Evolutionary conservation across 2,113 vertebrate species (phyloP), one percentile per base, ranked within the genome.

Genomic region (Cryptotis parvus): DNA sequence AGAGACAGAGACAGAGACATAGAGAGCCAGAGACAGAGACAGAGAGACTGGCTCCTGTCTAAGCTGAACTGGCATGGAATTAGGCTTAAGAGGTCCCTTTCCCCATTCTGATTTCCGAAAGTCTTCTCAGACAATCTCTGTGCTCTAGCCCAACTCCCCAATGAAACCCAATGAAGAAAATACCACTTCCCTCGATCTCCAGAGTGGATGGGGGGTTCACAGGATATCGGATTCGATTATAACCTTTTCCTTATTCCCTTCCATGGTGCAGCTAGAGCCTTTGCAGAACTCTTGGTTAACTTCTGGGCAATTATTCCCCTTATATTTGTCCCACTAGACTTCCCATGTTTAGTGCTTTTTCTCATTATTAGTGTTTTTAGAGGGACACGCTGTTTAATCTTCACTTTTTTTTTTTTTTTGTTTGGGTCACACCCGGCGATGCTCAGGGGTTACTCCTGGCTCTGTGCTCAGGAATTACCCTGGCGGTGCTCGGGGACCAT

Each of bases 221-320:
- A 37, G 2, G 4, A 11, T 72, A 14, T 0, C 33, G 75, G 63
- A 84, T 84, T 63, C 85, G 10, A 70, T 65, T 73, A 66, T 10
- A 79, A 45, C 3, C 29, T 73, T 68, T 87, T 92, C 6, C 37
- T 39, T 72, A 66, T 89, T 91, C 41, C 45, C 69, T 65, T 69
- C 33, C 52, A 1, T 4, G 9, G 20, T 35, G 49, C 29, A 35
- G 39, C n/a, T 16, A 79, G 61, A 70, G 37, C 15, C 66, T 70
- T 52, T 6, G 0, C 87, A 81, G 49, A 35, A 31, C 65, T 6
- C 24, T 69, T 83, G 37, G 61, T 26, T 65, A 58, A 66, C 49
- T n/a, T 89, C 35, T 43, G 24, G 29, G 77, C 1, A 61, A 7
- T 33, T 37, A 63, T 16, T 37, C 9, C 31, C 11, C 10, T 83